These are phyloP conservation scores for Agonum fuliginosum DNA, from an alignment of 2,888 invertebrate species.

Conservation along the genomic window DNA sequence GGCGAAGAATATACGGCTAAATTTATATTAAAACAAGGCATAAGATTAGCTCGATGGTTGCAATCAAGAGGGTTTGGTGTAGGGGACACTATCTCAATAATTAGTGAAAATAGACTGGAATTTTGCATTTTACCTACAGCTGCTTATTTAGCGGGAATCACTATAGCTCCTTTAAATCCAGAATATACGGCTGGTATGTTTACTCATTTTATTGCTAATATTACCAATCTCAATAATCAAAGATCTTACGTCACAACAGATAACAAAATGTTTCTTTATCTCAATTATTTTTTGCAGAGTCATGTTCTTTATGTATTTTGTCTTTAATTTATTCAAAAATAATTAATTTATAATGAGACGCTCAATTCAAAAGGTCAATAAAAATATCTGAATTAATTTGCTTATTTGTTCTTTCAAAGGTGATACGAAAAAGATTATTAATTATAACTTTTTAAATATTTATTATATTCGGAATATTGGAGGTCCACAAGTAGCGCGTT, in stretches of 20 bases:
- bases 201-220: background rate
- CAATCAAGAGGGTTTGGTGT: conserved; percentile 74
- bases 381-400: no score
- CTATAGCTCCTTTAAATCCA: conserved; percentile 79
- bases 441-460: no score
- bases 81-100: conserved; percentile 78
- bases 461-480: no score
- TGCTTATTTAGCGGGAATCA: conserved; percentile 76
- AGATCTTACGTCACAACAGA: no score
- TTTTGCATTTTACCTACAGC: conserved; percentile 76
- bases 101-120: conserved; percentile 80
- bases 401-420: no score
- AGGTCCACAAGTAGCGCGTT: no score
- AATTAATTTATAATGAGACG: no score
- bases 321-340: no score
- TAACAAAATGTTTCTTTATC: background rate
- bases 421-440: no score
- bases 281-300: background rate
- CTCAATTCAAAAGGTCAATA: no score
- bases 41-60: conserved; percentile 76
- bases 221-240: no score
- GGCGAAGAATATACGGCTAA: conserved; percentile 75
- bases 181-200: conserved; percentile 77
- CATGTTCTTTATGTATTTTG: no score
- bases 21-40: conserved; percentile 76